Percentiles rank a stretch among this genome's conserved stretches.
Evolutionary conservation across 2,113 vertebrate genomes (phyloP).

Genomic region (Vombatus ursinus): DNA sequence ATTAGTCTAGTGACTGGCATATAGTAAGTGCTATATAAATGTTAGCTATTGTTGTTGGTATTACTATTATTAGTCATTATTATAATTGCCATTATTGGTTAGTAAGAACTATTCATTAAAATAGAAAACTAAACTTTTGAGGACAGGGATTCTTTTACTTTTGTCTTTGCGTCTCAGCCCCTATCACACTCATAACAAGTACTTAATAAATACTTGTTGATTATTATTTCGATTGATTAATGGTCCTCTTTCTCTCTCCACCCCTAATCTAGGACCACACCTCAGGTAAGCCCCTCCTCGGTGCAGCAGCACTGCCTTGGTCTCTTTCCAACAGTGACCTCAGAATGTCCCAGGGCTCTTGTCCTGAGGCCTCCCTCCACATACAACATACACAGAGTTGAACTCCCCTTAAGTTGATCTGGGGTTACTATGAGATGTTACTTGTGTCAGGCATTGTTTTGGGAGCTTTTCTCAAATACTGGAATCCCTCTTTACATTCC

Average conservation of each 20-base stretch:
- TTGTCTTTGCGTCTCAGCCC: not conserved
- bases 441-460: not conserved
- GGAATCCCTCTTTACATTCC: not conserved
- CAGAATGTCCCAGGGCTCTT: not conserved
- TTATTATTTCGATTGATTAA: not conserved
- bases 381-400: not conserved
- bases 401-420: not conserved
- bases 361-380: not conserved
- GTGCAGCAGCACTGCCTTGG: not conserved
- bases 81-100: not conserved
- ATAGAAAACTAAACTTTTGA: not conserved
- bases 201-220: not conserved
- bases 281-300: not conserved
- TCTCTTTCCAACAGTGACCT: not conserved
- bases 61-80: not conserved
- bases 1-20: not conserved
- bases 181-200: not conserved
- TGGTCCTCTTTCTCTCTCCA: not conserved
- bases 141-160: not conserved
- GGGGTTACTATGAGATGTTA: too few relatives aligned
- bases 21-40: not conserved
- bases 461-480: not conserved
- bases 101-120: not conserved
- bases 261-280: not conserved
- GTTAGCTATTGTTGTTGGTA: not conserved